Conservation (phyloP, 2,888 invertebrate genomes). For the Ormyrus nitidulus region DNA sequence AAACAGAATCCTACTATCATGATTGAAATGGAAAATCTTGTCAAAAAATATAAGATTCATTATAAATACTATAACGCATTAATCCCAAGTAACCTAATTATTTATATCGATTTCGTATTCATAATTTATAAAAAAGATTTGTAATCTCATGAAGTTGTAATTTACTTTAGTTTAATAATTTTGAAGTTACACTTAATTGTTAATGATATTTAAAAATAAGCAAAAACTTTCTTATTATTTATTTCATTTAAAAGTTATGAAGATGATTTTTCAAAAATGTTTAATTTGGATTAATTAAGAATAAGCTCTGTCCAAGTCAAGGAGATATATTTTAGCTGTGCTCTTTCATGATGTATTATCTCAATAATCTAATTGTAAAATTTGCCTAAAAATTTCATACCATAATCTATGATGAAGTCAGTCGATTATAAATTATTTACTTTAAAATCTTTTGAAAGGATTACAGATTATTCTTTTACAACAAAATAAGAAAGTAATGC, state of each 20-base stretch:
- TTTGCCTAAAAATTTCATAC: not conserved
- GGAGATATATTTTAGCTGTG: slow-evolving; percentile 2
- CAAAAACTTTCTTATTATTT: not conserved
- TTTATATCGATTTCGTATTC: too few species aligned
- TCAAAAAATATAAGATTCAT: too few species aligned
- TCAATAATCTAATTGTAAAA: slow-evolving; percentile 8
- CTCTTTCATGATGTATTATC: slow-evolving; percentile 7
- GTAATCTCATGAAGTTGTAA: slow-evolving; percentile 3
- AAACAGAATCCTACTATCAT: not conserved
- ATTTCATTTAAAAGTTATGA: not conserved
- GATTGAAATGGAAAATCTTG: not conserved
- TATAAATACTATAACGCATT: too few species aligned
- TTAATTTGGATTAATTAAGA: not conserved
- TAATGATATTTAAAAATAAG: not conserved
- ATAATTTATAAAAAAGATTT: too few species aligned
- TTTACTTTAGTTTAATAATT: slow-evolving; percentile 26
- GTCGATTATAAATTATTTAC: slow-evolving; percentile 6
- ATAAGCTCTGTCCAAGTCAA: not conserved
- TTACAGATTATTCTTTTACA: not conserved
- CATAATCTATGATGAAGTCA: not conserved
- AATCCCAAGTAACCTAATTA: too few species aligned
- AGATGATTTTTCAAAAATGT: not conserved
- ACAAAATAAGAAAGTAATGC: slow-evolving; percentile 1
- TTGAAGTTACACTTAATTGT: not conserved
- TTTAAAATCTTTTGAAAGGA: slow-evolving; percentile 24